A percentile compares a stretch with the other conserved stretches of the same genome.
Conservation (phyloP, 1,140 invertebrate species). For the Conus betulinus region DNA sequence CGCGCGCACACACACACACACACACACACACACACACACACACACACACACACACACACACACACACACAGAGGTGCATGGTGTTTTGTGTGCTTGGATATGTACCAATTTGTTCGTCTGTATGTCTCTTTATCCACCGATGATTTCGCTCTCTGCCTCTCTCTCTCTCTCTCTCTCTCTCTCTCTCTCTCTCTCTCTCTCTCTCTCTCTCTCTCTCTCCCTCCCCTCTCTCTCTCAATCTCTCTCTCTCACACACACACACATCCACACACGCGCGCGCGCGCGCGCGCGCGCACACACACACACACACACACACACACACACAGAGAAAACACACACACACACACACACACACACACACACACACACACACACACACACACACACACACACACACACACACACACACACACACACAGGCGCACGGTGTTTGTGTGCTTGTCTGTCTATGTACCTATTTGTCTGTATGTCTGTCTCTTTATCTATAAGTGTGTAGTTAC, state of each 20-base stretch:
- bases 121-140: not conserved
- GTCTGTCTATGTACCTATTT: too few species aligned
- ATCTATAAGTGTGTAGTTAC: too few species aligned
- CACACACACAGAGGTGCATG: not conserved
- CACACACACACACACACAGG: not conserved
- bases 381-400: not conserved
- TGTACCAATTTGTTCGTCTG: too few species aligned
- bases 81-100: too few species aligned
- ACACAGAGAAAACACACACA: not conserved
- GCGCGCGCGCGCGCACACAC: too few species aligned
- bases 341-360: not conserved
- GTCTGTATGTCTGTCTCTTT: too few species aligned
- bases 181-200: too few species aligned
- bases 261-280: too few species aligned
- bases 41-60: not conserved
- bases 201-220: too few species aligned
- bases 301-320: slow-evolving; percentile 18
- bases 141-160: not conserved
- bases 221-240: not conserved
- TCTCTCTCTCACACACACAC: not conserved
- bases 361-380: not conserved
- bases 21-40: not conserved
- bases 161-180: too few species aligned
- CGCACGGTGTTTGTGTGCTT: not conserved
- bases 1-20: not conserved